Conservation (phyloP, 2,888 invertebrate genomes). For the Mythimna loreyi region DNA sequence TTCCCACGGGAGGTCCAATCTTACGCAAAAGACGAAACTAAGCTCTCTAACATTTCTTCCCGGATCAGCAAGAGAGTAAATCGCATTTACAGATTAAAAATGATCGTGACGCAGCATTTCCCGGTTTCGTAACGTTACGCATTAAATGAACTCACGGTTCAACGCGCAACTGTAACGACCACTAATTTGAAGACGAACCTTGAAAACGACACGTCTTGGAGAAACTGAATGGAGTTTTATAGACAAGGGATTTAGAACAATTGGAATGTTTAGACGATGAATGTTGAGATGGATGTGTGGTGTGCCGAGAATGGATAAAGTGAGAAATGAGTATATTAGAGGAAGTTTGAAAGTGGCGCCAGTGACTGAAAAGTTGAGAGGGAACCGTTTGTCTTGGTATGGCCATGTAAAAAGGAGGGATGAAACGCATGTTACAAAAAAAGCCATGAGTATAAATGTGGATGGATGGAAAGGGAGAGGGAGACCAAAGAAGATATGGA, state of each 20-base stretch:
- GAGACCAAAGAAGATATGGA: no score
- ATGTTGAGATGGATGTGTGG: no score
- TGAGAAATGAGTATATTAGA: no score
- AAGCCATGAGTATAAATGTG: no score
- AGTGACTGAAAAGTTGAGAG: no score
- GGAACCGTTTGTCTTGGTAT: no score
- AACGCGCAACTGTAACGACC: conserved; percentile 52
- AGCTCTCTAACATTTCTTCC: conserved; percentile 18
- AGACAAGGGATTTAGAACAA: conserved; percentile 15
- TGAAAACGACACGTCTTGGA: conserved; percentile 35
- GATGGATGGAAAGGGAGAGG: no score
- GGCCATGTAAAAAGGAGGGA: no score
- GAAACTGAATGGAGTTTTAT: conserved; percentile 13
- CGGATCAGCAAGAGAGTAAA: conserved; percentile 43
- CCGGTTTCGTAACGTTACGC: conserved; percentile 59
- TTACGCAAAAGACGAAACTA: conserved; percentile 43
- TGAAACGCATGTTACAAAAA: no score
- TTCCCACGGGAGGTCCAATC: conserved; percentile 49
- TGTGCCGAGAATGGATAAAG: no score
- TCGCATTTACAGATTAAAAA: conserved; percentile 51
- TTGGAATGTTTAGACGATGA: not conserved
- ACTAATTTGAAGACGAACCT: conserved; percentile 50
- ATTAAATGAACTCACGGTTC: conserved; percentile 53
- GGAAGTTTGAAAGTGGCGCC: no score
- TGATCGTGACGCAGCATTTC: conserved; percentile 56